These are phyloP conservation scores for Cyanoramphus novaezelandiae DNA, from an alignment of 2,113 vertebrate genomes.

Conservation along the genomic window DNA sequence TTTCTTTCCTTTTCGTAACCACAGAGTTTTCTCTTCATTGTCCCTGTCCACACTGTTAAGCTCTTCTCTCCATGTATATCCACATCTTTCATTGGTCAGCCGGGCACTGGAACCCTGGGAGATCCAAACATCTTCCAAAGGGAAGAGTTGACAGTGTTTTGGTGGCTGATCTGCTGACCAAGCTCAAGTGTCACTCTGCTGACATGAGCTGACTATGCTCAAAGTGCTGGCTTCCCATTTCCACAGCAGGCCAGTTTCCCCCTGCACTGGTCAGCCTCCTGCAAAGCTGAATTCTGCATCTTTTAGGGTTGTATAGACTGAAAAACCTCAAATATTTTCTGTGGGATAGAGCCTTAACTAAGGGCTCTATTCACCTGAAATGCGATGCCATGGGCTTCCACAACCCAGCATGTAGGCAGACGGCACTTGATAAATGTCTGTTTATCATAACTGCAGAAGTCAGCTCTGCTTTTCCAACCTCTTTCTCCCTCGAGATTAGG, in stretches of 20 bases:
- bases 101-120: neutral
- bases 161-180: neutral
- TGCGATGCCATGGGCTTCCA: constrained; percentile 24
- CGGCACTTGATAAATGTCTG: constrained; percentile 26
- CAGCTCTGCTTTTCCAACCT: constrained; percentile 33
- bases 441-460: constrained; percentile 35
- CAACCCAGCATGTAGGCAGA: constrained; percentile 4
- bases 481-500: neutral
- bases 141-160: neutral
- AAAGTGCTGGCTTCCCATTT: neutral
- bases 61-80: neutral
- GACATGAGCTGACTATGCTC: neutral
- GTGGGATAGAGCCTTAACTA: constrained; percentile 42
- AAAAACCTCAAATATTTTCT: constrained; percentile 71
- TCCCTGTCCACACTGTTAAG: neutral
- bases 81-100: neutral
- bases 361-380: constrained; percentile 57
- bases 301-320: constrained; percentile 35
- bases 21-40: neutral
- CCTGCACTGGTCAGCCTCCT: constrained; percentile 2
- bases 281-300: constrained; percentile 49
- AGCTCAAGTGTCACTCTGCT: neutral
- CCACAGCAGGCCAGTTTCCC: neutral
- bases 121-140: neutral
- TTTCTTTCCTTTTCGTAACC: neutral